A percentile compares a stretch with the other conserved stretches of the same genome.
Conservation (phyloP, 2,888 invertebrate genomes). For the Meloe dianella region DNA sequence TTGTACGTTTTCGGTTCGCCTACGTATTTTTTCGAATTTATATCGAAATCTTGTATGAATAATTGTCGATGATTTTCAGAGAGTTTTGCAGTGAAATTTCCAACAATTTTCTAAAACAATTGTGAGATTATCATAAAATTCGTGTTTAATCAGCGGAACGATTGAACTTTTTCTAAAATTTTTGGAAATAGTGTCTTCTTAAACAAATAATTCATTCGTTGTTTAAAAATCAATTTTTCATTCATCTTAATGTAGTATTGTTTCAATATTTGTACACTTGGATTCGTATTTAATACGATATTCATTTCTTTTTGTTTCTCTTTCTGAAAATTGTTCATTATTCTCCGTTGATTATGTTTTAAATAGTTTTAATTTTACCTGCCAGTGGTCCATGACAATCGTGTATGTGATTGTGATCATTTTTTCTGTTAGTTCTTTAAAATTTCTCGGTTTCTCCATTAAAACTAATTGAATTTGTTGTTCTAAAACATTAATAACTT, state of each 20-base stretch:
- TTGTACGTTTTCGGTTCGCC: constrained; percentile 36
- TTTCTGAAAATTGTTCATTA: constrained; percentile 40
- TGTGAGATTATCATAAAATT: too few species aligned
- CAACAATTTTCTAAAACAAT: constrained; percentile 45
- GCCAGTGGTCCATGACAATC: constrained; percentile 49
- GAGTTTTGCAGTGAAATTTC: constrained; percentile 42
- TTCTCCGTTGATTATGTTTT: constrained; percentile 7
- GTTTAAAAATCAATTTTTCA: constrained; percentile 44
- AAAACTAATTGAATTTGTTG: constrained; percentile 53
- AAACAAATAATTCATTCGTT: constrained; percentile 48
- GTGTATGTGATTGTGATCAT: constrained; percentile 50
- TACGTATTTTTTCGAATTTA: constrained; percentile 28
- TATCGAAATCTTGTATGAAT: constrained; percentile 38
- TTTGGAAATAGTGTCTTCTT: constrained; percentile 51
- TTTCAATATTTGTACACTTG: constrained; percentile 50
- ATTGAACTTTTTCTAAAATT: constrained; percentile 52
- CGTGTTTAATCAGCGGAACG: background rate
- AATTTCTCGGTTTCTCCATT: constrained; percentile 49
- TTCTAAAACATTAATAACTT: constrained; percentile 52
- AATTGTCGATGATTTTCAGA: constrained; percentile 43
- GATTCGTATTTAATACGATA: constrained; percentile 42
- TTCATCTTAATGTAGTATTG: constrained; percentile 41
- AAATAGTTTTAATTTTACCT: constrained; percentile 38
- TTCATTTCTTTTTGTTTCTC: constrained; percentile 50
- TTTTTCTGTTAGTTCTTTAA: constrained; percentile 47